These are phyloP conservation scores for Sclerurus mexicanus DNA, from an alignment of 2,113 vertebrate species.

Conservation along the genomic window DNA sequence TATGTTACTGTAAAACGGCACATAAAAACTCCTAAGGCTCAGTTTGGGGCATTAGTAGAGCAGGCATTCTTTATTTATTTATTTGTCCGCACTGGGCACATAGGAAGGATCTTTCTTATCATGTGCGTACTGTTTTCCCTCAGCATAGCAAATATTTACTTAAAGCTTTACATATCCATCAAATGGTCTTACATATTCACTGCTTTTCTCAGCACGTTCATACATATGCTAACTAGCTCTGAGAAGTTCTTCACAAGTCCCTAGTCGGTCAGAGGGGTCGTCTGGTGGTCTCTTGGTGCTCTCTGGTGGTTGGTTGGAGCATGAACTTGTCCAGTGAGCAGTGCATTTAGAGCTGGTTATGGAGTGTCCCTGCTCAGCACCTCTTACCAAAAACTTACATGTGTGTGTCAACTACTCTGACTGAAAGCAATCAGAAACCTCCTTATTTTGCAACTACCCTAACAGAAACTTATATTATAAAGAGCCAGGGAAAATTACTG, in stretches of 20 bases:
- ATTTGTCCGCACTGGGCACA: no score
- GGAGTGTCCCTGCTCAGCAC: background rate
- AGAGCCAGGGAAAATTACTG: background rate
- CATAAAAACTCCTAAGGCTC: background rate
- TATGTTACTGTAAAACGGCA: background rate
- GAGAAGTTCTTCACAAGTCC: background rate
- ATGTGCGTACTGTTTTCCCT: background rate
- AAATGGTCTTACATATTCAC: background rate
- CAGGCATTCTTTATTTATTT: background rate
- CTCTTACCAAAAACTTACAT: background rate
- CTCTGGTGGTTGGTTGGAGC: background rate
- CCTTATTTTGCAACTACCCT: background rate
- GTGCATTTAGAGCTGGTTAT: background rate
- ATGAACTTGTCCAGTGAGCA: background rate
- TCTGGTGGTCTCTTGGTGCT: background rate
- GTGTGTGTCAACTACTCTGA: background rate
- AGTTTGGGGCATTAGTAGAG: background rate
- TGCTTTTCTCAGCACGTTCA: background rate
- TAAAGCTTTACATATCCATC: background rate
- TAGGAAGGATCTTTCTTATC: background rate
- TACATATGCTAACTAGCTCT: background rate
- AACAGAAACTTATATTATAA: background rate
- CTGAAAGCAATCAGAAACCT: background rate
- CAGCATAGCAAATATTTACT: background rate
- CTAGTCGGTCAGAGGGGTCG: background rate